phyloP scores from a whole-genome alignment of 2,888 invertebrate genomes.

The Pammene aurita region DNA sequence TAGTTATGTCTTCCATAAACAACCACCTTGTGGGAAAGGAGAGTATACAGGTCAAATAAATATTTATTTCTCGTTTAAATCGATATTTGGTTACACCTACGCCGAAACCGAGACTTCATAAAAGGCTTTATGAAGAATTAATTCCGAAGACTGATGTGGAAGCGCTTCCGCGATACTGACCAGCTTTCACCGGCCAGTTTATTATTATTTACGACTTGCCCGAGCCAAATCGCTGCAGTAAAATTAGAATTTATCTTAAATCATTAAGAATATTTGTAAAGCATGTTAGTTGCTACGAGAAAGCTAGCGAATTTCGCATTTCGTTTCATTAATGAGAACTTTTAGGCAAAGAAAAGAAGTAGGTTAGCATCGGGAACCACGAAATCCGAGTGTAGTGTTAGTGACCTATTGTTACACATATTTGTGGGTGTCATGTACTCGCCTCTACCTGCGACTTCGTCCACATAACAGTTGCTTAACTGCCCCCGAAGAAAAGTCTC shows the following conservation, averaged over 20 bases:
- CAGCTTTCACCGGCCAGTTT: constrained; percentile 28
- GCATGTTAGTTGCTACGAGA: constrained; percentile 1
- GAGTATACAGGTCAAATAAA: constrained; percentile 11
- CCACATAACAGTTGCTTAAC: too few species aligned
- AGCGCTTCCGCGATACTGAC: constrained; percentile 16
- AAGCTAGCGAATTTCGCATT: too few species aligned
- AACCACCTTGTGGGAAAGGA: background rate
- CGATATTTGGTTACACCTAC: constrained; percentile 22
- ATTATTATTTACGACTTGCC: constrained; percentile 27
- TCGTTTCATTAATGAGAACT: too few species aligned
- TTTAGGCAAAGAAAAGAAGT: too few species aligned
- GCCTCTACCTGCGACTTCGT: too few species aligned
- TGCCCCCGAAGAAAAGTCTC: too few species aligned
- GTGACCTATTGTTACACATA: too few species aligned
- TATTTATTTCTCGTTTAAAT: constrained; percentile 18
- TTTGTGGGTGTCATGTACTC: too few species aligned
- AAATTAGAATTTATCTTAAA: constrained; percentile 17
- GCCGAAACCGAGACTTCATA: constrained; percentile 9
- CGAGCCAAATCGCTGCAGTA: constrained; percentile 23
- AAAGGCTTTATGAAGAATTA: constrained; percentile 36
- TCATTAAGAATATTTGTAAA: constrained; percentile 23
- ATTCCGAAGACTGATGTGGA: constrained; percentile 21
- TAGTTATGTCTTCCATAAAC: background rate
- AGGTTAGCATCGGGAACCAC: too few species aligned
- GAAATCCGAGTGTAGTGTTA: too few species aligned